phyloP scores from a whole-genome alignment of 2,113 vertebrate species.

The Megalops atlanticus region DNA sequence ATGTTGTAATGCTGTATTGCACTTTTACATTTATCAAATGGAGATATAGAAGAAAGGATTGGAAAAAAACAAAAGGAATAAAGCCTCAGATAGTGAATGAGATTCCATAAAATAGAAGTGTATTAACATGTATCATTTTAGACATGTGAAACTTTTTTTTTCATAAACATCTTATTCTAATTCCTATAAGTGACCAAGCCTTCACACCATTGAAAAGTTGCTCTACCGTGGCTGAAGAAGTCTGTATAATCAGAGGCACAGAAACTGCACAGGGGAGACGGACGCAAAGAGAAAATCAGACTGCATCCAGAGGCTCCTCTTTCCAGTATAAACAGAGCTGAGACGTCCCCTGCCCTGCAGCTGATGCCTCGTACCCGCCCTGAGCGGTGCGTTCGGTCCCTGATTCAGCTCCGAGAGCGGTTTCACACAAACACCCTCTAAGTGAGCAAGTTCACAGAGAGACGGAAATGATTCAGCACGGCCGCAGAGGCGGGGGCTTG shows the following conservation, averaged over 20 bases:
- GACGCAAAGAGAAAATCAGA: neutral
- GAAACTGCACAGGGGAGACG: neutral
- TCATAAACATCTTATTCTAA: neutral
- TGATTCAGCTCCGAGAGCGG: neutral
- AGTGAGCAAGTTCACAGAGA: neutral
- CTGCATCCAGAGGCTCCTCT: neutral
- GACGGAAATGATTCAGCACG: slow-evolving; percentile 13
- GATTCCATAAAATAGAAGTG: too few relatives aligned
- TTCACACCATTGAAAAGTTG: neutral
- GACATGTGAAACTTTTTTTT: too few relatives aligned
- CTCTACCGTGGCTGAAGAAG: neutral
- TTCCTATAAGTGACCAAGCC: neutral
- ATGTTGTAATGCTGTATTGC: too few relatives aligned
- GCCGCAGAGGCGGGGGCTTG: neutral
- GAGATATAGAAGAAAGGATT: too few relatives aligned
- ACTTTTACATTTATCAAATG: too few relatives aligned
- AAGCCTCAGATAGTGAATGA: too few relatives aligned
- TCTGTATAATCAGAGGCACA: neutral
- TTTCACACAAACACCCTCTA: neutral
- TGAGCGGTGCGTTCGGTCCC: too few relatives aligned
- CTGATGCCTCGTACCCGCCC: too few relatives aligned
- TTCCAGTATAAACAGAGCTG: neutral
- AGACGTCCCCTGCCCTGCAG: neutral
- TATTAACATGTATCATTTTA: too few relatives aligned
- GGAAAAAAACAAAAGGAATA: too few relatives aligned